Evolutionary conservation across 2,888 invertebrate genomes (phyloP).

Genomic region (Temnothorax ravouxi): DNA sequence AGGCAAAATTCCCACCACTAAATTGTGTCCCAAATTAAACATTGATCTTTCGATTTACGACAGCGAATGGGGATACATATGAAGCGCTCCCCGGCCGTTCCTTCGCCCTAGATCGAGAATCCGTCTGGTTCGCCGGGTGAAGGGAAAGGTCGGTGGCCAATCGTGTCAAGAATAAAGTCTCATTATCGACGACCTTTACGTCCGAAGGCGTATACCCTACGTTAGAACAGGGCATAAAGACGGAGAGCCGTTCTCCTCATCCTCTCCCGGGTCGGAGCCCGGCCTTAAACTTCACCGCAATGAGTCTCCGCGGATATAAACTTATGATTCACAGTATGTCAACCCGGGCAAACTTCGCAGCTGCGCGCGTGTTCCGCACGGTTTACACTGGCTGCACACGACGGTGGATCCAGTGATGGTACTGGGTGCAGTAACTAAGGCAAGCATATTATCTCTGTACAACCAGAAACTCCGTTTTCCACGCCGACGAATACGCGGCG

Average conservation of each 20-base stretch:
- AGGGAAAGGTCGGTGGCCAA: not conserved
- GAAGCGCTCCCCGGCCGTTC: not conserved
- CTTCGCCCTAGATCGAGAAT: not conserved
- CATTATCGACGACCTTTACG: constrained; percentile 39
- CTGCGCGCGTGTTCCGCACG: constrained; percentile 44
- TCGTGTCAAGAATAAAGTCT: constrained; percentile 29
- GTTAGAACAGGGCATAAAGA: not conserved
- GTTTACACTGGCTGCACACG: constrained; percentile 16
- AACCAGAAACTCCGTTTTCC: constrained; percentile 33
- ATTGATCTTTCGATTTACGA: not conserved
- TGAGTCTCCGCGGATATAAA: constrained; percentile 42
- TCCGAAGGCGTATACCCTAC: not conserved
- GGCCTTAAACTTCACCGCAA: constrained; percentile 51
- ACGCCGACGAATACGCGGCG: not conserved
- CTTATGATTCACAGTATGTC: constrained; percentile 61
- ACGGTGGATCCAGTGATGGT: constrained; percentile 18
- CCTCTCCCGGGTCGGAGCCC: not conserved
- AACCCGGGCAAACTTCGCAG: constrained; percentile 54
- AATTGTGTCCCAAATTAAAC: not conserved
- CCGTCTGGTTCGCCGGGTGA: not conserved
- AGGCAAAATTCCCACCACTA: not conserved
- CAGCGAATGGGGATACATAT: not conserved
- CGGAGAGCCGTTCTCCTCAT: not conserved
- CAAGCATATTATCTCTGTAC: constrained; percentile 43
- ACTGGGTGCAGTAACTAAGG: not conserved